These are phyloP conservation scores for Nymphalis urticae DNA, from an alignment of 2,888 invertebrate species.

Conservation along the genomic window DNA sequence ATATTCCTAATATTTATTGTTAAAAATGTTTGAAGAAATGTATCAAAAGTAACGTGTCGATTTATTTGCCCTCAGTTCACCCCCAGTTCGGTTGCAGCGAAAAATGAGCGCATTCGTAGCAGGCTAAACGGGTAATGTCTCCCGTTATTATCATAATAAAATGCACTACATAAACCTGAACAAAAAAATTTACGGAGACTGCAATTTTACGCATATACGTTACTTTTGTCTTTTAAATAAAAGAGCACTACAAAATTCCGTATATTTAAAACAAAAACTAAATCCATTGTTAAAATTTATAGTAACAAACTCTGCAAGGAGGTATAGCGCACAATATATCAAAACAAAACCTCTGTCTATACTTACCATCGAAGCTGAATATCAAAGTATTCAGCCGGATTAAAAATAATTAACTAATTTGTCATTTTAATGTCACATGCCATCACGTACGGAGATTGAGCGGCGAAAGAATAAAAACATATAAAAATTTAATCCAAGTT, in stretches of 20 bases:
- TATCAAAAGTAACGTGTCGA: conserved; percentile 45
- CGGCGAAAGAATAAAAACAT: conserved; percentile 58
- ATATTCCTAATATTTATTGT: conserved; percentile 4
- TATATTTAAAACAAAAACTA: conserved; percentile 39
- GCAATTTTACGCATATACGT: conserved; percentile 55
- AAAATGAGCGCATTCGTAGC: conserved; percentile 69
- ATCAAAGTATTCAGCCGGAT: conserved; percentile 74
- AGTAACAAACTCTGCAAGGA: conserved; percentile 31
- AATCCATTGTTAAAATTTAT: conserved; percentile 36
- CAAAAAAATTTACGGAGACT: conserved; percentile 52
- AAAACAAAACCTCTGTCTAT: conserved; percentile 27
- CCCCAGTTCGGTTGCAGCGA: conserved; percentile 57
- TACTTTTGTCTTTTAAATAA: conserved; percentile 44
- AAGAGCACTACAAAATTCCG: conserved; percentile 40
- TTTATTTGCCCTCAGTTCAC: conserved; percentile 49
- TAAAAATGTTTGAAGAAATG: conserved; percentile 29
- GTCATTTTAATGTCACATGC: conserved; percentile 82
- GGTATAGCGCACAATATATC: conserved; percentile 30
- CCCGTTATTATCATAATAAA: conserved; percentile 74
- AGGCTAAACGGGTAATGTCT: conserved; percentile 69
- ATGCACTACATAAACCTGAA: conserved; percentile 57
- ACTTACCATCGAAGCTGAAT: conserved; percentile 35
- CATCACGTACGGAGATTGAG: conserved; percentile 68
- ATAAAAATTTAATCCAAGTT: conserved; percentile 75
- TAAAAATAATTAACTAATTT: conserved; percentile 81